Percentiles rank a stretch among this genome's conserved stretches.
Evolutionary conservation across 2,888 invertebrate species (phyloP).

Genomic region (Sesia bembeciformis): DNA sequence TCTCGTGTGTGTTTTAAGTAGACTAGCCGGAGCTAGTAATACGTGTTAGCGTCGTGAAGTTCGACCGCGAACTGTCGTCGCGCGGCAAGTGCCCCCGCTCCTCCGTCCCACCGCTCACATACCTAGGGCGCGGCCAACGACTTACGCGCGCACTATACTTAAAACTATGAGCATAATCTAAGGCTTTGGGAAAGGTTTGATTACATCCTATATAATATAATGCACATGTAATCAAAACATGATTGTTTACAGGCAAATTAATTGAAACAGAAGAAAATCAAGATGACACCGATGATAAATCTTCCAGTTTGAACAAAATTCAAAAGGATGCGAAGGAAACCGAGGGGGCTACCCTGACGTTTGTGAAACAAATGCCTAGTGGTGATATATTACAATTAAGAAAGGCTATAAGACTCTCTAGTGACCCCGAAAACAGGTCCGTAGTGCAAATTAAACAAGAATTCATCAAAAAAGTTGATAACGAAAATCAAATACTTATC

Average conservation of each 20-base stretch:
- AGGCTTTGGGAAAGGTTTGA: too few species aligned
- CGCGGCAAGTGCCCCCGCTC: too few species aligned
- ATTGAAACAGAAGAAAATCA: slow-evolving; percentile 75
- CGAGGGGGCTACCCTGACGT: slow-evolving; percentile 50
- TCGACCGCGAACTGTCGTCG: too few species aligned
- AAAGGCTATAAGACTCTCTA: slow-evolving; percentile 60
- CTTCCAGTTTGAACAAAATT: slow-evolving; percentile 32
- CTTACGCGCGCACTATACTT: too few species aligned
- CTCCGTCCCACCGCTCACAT: too few species aligned
- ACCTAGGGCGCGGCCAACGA: too few species aligned
- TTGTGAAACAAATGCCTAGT: slow-evolving; percentile 58
- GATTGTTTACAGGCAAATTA: slow-evolving; percentile 65
- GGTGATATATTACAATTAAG: slow-evolving; percentile 58
- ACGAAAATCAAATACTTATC: slow-evolving; percentile 61
- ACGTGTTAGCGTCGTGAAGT: too few species aligned
- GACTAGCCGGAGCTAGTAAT: too few species aligned
- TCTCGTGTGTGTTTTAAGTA: too few species aligned
- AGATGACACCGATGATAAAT: slow-evolving; percentile 67
- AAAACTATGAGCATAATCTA: too few species aligned
- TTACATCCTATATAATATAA: background rate
- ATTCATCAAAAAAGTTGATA: slow-evolving; percentile 57
- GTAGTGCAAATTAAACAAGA: slow-evolving; percentile 60
- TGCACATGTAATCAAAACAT: too few species aligned
- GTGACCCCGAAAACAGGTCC: slow-evolving; percentile 60
- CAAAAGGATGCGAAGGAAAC: slow-evolving; percentile 43